Evolutionary conservation across 1,140 invertebrate genomes (phyloP).

Genomic region (Macrostomum lignano): DNA sequence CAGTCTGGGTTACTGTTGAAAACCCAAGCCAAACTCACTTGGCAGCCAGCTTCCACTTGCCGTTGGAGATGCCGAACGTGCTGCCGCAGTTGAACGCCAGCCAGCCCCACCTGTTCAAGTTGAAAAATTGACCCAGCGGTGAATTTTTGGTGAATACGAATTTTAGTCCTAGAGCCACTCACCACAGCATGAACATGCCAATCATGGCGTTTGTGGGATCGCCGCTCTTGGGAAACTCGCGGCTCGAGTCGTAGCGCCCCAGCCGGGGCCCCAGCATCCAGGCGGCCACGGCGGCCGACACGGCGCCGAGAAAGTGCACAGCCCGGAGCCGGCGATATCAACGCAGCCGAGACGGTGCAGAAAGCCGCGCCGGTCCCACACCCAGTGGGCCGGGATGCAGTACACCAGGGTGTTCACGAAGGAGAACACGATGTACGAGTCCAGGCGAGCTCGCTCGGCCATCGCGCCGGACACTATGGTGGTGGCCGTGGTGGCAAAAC

Average conservation of each 20-base stretch:
- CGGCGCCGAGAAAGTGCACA: slow-evolving; percentile 56
- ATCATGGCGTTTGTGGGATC: slow-evolving; percentile 63
- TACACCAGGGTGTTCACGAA: slow-evolving; percentile 57
- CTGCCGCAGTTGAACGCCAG: slow-evolving; percentile 21
- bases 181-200: slow-evolving; percentile 66
- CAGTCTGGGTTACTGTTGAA: neutral
- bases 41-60: slow-evolving; percentile 19
- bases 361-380: slow-evolving; percentile 21
- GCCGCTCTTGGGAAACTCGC: slow-evolving; percentile 29
- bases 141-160: slow-evolving; percentile 3
- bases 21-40: slow-evolving; percentile 10
- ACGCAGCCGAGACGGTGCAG: slow-evolving; percentile 11
- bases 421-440: slow-evolving; percentile 37
- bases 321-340: slow-evolving; percentile 42
- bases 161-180: slow-evolving; percentile 6
- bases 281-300: slow-evolving; percentile 50
- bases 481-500: slow-evolving; percentile 56
- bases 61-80: slow-evolving; percentile 18
- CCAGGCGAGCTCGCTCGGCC: slow-evolving; percentile 5
- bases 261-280: slow-evolving; percentile 57
- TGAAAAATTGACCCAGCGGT: neutral
- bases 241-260: slow-evolving; percentile 52
- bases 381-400: slow-evolving; percentile 68
- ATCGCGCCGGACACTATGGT: slow-evolving; percentile 46
- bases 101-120: slow-evolving; percentile 17